Percentiles rank a stretch among this genome's conserved stretches.
Evolutionary conservation across 2,888 invertebrate species (phyloP).

Genomic region (Zootermopsis nevadensis): DNA sequence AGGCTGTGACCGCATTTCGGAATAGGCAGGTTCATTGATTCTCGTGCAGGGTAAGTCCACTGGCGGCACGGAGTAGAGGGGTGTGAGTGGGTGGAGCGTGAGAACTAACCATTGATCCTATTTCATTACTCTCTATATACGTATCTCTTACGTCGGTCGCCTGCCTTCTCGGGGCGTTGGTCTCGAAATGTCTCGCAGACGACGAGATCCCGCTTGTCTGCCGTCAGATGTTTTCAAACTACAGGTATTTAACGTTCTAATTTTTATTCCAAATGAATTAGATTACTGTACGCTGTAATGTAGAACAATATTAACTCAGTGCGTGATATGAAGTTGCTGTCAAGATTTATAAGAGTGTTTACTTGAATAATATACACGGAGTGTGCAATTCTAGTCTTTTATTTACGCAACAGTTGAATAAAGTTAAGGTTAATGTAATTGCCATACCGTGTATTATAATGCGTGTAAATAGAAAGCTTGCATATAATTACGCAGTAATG

Average conservation of each 20-base stretch:
- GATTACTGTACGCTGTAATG: not conserved
- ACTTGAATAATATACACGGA: not conserved
- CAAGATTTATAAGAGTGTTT: not conserved
- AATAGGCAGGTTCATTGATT: slow-evolving; percentile 38
- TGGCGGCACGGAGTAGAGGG: not conserved
- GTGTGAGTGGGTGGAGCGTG: slow-evolving; percentile 36
- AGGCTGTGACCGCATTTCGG: slow-evolving; percentile 21
- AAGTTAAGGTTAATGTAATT: not conserved
- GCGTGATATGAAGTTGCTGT: not conserved
- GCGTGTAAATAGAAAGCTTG: not conserved
- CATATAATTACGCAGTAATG: not conserved
- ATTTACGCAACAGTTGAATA: not conserved
- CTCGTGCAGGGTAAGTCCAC: not conserved
- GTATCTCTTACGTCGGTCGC: slow-evolving; percentile 23
- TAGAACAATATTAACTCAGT: not conserved
- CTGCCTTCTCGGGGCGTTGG: slow-evolving; percentile 29
- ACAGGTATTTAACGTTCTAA: slow-evolving; percentile 32
- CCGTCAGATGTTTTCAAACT: slow-evolving; percentile 42
- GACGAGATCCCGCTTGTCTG: slow-evolving; percentile 32
- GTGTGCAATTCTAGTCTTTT: not conserved
- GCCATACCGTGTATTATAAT: not conserved
- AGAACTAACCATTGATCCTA: slow-evolving; percentile 36
- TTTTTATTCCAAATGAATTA: slow-evolving; percentile 10
- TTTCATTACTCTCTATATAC: slow-evolving; percentile 9
- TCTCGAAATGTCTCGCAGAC: slow-evolving; percentile 37